Percentiles rank a stretch among this genome's conserved stretches.
Conservation (phyloP, 1,140 invertebrate genomes). For the Brachionus paranguensis region DNA sequence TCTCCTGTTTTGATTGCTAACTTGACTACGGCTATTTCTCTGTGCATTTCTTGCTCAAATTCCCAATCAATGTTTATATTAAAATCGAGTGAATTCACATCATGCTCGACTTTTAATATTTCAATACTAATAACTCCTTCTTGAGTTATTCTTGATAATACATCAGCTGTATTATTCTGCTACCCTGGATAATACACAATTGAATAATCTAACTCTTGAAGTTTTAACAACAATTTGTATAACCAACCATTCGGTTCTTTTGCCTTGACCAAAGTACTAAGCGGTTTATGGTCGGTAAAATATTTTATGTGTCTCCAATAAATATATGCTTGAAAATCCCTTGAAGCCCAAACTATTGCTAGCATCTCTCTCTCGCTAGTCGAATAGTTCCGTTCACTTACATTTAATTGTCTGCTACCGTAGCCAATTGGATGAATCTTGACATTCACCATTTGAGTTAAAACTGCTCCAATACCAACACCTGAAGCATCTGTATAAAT, state of each 20-base stretch:
- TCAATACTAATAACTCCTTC: not conserved
- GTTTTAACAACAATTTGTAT: not conserved
- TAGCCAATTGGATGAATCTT: constrained; percentile 44
- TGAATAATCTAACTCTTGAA: not conserved
- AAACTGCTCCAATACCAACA: not conserved
- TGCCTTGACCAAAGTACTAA: constrained; percentile 33
- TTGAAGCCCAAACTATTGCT: constrained; percentile 43
- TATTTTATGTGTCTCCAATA: constrained; percentile 43
- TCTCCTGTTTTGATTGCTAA: not conserved
- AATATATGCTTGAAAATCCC: constrained; percentile 44
- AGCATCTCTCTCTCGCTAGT: constrained; percentile 44
- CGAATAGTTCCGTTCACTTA: constrained; percentile 43
- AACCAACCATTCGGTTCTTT: not conserved
- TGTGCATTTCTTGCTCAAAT: not conserved
- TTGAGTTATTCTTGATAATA: not conserved
- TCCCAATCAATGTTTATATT: not conserved
- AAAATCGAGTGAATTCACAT: not conserved
- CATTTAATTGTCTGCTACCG: constrained; percentile 41
- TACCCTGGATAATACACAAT: not conserved
- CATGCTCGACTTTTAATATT: not conserved
- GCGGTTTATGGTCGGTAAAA: constrained; percentile 44
- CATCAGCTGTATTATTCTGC: constrained; percentile 14
- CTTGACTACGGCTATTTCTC: not conserved
- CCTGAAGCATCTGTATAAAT: constrained; percentile 45
- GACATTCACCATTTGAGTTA: constrained; percentile 45